Percentiles rank a stretch among this genome's conserved stretches.
phyloP scores from a whole-genome alignment of 2,113 vertebrate species.

The Anolis carolinensis region DNA sequence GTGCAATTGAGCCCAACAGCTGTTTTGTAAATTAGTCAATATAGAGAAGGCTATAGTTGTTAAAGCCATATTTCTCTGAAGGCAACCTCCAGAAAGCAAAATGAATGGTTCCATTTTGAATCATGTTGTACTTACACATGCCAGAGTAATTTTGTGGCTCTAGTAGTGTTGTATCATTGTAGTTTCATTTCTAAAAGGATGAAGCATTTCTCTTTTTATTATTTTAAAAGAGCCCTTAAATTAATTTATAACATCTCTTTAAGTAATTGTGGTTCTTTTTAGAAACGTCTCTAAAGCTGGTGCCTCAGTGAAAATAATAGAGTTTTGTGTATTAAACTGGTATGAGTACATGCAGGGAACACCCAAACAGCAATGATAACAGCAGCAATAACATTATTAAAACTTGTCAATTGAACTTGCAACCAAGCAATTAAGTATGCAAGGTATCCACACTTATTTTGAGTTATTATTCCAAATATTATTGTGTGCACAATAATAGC shows the following conservation, averaged over 20 bases:
- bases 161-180: background rate
- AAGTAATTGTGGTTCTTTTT: background rate
- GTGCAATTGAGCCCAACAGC: background rate
- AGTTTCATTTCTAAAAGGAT: background rate
- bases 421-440: conserved; percentile 27
- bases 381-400: fast-evolving
- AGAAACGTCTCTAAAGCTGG: background rate
- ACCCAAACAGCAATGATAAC: background rate
- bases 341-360: fast-evolving
- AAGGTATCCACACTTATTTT: background rate
- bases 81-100: background rate
- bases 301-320: fast-evolving
- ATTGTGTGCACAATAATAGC: background rate
- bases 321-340: background rate
- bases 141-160: background rate
- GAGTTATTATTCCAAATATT: background rate
- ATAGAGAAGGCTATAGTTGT: background rate
- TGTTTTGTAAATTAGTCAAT: background rate
- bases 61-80: background rate
- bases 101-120: background rate
- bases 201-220: background rate
- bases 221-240: background rate
- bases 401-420: background rate
- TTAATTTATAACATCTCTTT: background rate
- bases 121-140: background rate